phyloP scores from a whole-genome alignment of 2,888 invertebrate genomes.

The Ophioninae sp. region DNA sequence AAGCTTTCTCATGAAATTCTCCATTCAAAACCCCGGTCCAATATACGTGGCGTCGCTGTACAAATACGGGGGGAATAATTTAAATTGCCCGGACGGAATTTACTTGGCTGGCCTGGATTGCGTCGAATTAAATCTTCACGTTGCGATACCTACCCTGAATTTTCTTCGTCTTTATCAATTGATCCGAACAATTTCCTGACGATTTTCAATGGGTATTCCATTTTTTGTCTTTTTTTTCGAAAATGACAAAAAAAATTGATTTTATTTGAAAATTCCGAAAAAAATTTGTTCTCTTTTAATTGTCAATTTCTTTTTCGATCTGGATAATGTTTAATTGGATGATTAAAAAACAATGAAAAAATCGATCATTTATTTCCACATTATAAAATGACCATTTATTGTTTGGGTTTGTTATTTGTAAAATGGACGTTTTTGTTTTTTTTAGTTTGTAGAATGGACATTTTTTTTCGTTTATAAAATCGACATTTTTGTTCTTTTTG shows the following conservation, averaged over 20 bases:
- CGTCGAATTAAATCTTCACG: constrained; percentile 6
- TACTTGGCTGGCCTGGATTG: neutral
- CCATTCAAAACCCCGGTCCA: constrained; percentile 46
- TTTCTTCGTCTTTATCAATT: neutral
- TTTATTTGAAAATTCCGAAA: neutral
- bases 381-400: no score
- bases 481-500: no score
- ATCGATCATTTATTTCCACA: no score
- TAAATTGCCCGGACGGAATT: constrained; percentile 46
- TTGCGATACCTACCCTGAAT: neutral
- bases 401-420: no score
- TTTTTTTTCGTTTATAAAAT: no score
- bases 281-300: neutral
- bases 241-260: neutral
- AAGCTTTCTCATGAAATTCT: constrained; percentile 53
- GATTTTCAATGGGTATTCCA: neutral
- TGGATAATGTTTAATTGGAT: no score
- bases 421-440: no score
- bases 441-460: no score
- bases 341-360: no score
- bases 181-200: neutral
- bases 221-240: neutral
- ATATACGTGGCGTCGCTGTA: constrained; percentile 45
- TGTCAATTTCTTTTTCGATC: neutral
- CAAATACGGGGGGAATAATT: constrained; percentile 51